phyloP scores from a whole-genome alignment of 2,797 vertebrate genomes.

The Squalus acanthias region DNA sequence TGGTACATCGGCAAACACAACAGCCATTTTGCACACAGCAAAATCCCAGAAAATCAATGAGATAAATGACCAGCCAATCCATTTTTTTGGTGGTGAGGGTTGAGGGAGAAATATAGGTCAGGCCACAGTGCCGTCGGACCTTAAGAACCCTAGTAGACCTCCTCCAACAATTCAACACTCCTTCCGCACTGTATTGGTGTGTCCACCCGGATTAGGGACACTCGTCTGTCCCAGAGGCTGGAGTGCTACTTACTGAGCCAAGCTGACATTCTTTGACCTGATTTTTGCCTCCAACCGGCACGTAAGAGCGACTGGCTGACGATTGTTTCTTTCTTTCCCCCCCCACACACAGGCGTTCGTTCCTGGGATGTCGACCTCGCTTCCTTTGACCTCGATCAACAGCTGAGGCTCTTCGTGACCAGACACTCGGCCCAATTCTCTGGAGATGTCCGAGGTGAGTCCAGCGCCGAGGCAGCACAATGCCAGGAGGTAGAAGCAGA shows the following conservation, averaged over 20 bases:
- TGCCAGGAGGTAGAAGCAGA: not conserved
- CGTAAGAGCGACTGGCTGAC: not conserved
- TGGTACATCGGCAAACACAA: not conserved
- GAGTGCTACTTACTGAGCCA: too few species aligned
- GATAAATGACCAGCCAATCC: not conserved
- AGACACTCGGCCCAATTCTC: conserved; percentile 90
- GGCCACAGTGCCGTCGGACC: too few species aligned
- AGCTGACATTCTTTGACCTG: too few species aligned
- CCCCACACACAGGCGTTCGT: conserved; percentile 64
- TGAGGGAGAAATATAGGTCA: not conserved
- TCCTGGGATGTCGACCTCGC: conserved; percentile 75
- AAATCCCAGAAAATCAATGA: not conserved
- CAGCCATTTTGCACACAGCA: not conserved
- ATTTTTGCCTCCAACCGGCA: not conserved
- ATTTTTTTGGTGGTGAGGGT: not conserved
- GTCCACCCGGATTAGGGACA: not conserved
- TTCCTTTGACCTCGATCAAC: conserved; percentile 75
- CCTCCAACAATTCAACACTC: not conserved
- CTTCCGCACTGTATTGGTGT: not conserved
- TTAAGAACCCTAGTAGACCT: not conserved
- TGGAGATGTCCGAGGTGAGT: conserved; percentile 87
- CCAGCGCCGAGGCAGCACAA: not conserved
- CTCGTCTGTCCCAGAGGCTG: not conserved
- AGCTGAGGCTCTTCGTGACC: conserved; percentile 80
- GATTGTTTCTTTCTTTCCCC: not conserved